phyloP scores from a whole-genome alignment of 2,113 vertebrate genomes.

The Rattus rattus region DNA sequence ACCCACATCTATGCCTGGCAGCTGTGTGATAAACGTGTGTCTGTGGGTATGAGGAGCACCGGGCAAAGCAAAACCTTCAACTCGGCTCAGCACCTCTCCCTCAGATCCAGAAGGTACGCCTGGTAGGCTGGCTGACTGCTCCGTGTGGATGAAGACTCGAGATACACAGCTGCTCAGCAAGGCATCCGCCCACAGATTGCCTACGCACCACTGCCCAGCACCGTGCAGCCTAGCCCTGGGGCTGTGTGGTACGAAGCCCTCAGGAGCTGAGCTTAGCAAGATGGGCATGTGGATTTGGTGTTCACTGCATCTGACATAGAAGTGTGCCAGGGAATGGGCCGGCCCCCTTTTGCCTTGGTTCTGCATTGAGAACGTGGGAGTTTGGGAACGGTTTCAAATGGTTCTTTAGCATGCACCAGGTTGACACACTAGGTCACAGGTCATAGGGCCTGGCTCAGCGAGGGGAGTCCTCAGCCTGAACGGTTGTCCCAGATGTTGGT shows the following conservation, averaged over 20 bases:
- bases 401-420: neutral
- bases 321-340: neutral
- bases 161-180: neutral
- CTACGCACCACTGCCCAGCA: neutral
- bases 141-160: neutral
- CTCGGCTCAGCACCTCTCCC: neutral
- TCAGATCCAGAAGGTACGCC: neutral
- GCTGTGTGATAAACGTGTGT: neutral
- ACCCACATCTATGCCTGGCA: neutral
- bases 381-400: neutral
- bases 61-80: neutral
- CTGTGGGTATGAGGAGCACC: neutral
- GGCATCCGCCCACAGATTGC: neutral
- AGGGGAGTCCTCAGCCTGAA: neutral
- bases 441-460: neutral
- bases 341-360: neutral
- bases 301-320: neutral
- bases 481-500: neutral
- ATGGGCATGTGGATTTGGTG: accelerated
- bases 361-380: neutral
- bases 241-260: neutral
- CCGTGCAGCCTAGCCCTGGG: neutral
- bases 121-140: accelerated
- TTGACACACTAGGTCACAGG: neutral
- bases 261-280: neutral